Conservation (phyloP, 2,888 invertebrate genomes). For the Netelia fuscicornis region DNA sequence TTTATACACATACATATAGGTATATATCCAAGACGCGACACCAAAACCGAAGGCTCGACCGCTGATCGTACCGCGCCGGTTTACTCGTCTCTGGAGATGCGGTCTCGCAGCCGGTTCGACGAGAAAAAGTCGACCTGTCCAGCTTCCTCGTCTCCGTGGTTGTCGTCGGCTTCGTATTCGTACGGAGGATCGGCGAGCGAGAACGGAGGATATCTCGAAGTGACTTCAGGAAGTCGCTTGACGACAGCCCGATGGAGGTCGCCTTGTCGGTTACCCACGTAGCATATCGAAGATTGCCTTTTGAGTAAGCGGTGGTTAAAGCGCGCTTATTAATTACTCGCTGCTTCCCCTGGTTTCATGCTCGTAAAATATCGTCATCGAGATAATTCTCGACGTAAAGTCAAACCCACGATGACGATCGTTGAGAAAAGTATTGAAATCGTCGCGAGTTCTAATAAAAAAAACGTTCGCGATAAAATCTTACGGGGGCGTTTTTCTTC, state of each 20-base stretch:
- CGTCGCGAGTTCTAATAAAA: no score
- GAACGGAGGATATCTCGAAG: constrained; percentile 63
- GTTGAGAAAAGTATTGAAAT: neutral
- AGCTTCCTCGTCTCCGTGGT: constrained; percentile 64
- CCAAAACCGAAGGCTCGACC: constrained; percentile 60
- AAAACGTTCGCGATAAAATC: no score
- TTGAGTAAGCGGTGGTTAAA: constrained; percentile 17
- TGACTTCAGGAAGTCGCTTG: constrained; percentile 73
- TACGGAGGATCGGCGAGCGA: constrained; percentile 30
- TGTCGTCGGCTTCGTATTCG: constrained; percentile 31
- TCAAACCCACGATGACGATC: neutral
- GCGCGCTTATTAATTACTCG: constrained; percentile 38
- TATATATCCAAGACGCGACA: constrained; percentile 50
- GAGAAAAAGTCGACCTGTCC: constrained; percentile 71
- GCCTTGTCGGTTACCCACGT: constrained; percentile 19
- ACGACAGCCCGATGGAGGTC: constrained; percentile 69
- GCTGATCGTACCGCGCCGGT: constrained; percentile 40
- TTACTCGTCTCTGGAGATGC: constrained; percentile 60
- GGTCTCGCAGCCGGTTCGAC: constrained; percentile 66
- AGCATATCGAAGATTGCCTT: constrained; percentile 5
- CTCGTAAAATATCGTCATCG: constrained; percentile 5
- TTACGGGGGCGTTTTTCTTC: no score
- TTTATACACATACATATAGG: constrained; percentile 16
- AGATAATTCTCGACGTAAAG: neutral
- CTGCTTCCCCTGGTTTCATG: neutral